Percentiles rank a stretch among this genome's conserved stretches.
phyloP scores from a whole-genome alignment of 64 coral and sea anemone genomes.

The Astreopora myriophthalma region DNA sequence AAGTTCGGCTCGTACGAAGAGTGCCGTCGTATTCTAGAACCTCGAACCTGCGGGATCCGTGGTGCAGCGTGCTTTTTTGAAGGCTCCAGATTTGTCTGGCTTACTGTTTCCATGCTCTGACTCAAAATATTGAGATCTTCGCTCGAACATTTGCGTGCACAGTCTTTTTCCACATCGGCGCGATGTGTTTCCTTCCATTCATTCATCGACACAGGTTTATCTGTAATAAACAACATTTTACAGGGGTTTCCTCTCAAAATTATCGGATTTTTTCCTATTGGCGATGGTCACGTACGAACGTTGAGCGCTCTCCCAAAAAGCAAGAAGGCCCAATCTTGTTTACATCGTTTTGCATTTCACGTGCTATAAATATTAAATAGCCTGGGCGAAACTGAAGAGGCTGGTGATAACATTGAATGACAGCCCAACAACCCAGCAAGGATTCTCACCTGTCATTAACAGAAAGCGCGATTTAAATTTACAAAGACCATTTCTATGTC shows the following conservation, averaged over 20 bases:
- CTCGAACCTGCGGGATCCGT: neutral
- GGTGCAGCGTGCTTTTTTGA: neutral
- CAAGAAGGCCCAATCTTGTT: conserved; percentile 43
- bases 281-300: neutral
- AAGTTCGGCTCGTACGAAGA: conserved; percentile 72
- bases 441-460: neutral
- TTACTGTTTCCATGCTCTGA: conserved; percentile 53
- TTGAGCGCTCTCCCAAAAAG: neutral
- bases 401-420: conserved; percentile 10
- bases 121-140: conserved; percentile 55
- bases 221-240: conserved; percentile 42
- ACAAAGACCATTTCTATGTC: neutral
- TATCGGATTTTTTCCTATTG: neutral
- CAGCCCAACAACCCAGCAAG: neutral
- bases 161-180: conserved; percentile 53
- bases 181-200: conserved; percentile 49
- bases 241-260: neutral
- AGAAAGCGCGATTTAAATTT: neutral
- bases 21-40: conserved; percentile 33
- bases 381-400: neutral
- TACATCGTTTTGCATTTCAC: conserved; percentile 69
- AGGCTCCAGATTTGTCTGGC: neutral
- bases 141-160: conserved; percentile 41
- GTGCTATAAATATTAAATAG: conserved; percentile 84
- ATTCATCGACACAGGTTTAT: conserved; percentile 69